Percentiles rank a stretch among this genome's conserved stretches.
Conservation (phyloP, 2,888 invertebrate species). For the Harpagoxenus sublaevis region DNA sequence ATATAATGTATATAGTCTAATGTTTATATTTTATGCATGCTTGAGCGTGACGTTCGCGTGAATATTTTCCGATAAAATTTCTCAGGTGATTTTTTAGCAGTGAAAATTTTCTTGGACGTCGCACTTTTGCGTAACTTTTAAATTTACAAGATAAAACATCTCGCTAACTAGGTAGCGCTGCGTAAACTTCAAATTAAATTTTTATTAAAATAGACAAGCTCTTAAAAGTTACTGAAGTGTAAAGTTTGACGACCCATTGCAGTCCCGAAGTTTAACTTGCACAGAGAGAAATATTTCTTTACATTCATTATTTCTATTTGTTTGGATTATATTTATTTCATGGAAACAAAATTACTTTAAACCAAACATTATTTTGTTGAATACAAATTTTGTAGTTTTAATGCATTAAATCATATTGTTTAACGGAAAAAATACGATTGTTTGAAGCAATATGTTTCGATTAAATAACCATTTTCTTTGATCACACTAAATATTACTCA, state of each 20-base stretch:
- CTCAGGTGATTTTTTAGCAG: not conserved
- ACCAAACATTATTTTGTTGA: too few relatives aligned
- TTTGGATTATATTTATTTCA: too few relatives aligned
- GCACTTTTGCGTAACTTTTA: slow-evolving; percentile 26
- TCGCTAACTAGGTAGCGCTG: slow-evolving; percentile 12
- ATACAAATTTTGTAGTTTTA: too few relatives aligned
- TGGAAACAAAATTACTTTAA: too few relatives aligned
- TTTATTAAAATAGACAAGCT: slow-evolving; percentile 24
- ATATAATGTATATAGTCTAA: not conserved
- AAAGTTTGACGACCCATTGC: not conserved
- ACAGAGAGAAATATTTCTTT: too few relatives aligned
- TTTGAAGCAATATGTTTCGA: too few relatives aligned
- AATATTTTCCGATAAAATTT: slow-evolving; percentile 19
- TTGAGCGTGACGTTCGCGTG: slow-evolving; percentile 10
- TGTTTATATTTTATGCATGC: not conserved
- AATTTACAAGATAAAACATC: slow-evolving; percentile 36
- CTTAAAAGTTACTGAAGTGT: not conserved
- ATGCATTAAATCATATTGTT: too few relatives aligned
- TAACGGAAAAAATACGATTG: too few relatives aligned
- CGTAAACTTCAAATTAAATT: slow-evolving; percentile 42
- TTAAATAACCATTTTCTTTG: too few relatives aligned
- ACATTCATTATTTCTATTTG: too few relatives aligned
- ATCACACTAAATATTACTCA: too few relatives aligned
- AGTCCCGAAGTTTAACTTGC: not conserved
- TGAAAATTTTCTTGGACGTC: slow-evolving; percentile 22